Evolutionary conservation across 2,113 vertebrate genomes (phyloP).

Genomic region (Amia ocellicauda): DNA sequence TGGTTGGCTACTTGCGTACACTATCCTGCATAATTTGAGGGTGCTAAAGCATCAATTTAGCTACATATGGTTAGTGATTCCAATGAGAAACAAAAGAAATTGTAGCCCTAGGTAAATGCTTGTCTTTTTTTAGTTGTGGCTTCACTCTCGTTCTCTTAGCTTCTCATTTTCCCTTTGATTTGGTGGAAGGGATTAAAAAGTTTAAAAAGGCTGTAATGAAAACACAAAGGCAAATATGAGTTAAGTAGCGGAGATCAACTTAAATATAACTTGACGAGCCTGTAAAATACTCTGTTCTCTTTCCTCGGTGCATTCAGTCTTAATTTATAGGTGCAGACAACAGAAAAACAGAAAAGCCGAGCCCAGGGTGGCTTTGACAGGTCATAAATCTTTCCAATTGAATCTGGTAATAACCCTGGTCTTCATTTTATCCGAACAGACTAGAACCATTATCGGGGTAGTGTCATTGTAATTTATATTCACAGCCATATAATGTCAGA

Average conservation of each 20-base stretch:
- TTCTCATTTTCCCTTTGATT: background rate
- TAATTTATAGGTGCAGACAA: slow-evolving; percentile 31
- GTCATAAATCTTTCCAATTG: slow-evolving; percentile 4
- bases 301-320: slow-evolving; percentile 35
- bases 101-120: background rate
- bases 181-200: background rate
- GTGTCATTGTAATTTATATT: slow-evolving; percentile 3
- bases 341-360: slow-evolving; percentile 21
- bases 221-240: background rate
- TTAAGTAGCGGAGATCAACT: no score
- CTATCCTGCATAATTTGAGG: slow-evolving; percentile 12
- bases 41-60: slow-evolving; percentile 3
- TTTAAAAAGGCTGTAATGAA: background rate
- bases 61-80: background rate
- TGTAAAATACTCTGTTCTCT: background rate
- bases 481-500: background rate
- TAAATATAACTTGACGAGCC: no score
- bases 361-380: background rate
- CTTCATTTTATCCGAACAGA: background rate
- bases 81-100: slow-evolving; percentile 17
- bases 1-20: background rate
- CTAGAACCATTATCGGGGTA: background rate
- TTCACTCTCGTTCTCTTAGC: background rate
- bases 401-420: background rate
- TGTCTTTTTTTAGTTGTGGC: slow-evolving; percentile 1